phyloP scores from a whole-genome alignment of 2,888 invertebrate species.

The Polymixis flavicincta region DNA sequence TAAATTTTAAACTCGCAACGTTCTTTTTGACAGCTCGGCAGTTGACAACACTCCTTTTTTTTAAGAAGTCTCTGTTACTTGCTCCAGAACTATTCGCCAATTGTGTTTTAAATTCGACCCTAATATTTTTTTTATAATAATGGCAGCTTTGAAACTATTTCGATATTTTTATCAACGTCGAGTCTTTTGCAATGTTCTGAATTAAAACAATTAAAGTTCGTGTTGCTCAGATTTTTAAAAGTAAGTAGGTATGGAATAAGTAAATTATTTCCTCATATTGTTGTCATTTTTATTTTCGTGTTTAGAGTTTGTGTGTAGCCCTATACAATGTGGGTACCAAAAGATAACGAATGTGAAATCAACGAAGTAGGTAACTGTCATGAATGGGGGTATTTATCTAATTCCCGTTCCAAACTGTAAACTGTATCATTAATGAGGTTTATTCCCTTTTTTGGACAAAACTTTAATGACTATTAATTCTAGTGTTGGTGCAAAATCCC shows the following conservation, averaged over 20 bases:
- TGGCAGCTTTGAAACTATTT: background rate
- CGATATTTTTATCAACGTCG: background rate
- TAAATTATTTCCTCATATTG: conserved; percentile 5
- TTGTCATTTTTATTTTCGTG: conserved; percentile 13
- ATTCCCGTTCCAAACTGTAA: background rate
- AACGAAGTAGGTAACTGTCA: background rate
- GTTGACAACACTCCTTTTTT: conserved; percentile 21
- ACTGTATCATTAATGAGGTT: background rate
- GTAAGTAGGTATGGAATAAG: background rate
- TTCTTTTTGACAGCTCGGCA: conserved; percentile 63
- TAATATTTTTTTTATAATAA: background rate
- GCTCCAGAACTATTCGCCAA: background rate
- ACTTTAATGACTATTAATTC: background rate
- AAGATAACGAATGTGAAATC: conserved; percentile 19
- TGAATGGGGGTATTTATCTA: conserved; percentile 17
- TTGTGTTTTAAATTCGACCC: background rate
- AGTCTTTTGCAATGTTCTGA: conserved; percentile 1
- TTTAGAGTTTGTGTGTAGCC: background rate
- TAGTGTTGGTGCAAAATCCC: conserved; percentile 1
- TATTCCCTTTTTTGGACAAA: background rate
- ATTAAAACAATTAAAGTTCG: conserved; percentile 1
- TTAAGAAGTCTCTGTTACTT: too few species aligned
- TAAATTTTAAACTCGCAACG: conserved; percentile 63
- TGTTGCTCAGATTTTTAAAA: background rate
- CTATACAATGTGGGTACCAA: conserved; percentile 32